Evolutionary conservation across 1,140 invertebrate genomes (phyloP).

Genomic region (Drosophila subobscura): DNA sequence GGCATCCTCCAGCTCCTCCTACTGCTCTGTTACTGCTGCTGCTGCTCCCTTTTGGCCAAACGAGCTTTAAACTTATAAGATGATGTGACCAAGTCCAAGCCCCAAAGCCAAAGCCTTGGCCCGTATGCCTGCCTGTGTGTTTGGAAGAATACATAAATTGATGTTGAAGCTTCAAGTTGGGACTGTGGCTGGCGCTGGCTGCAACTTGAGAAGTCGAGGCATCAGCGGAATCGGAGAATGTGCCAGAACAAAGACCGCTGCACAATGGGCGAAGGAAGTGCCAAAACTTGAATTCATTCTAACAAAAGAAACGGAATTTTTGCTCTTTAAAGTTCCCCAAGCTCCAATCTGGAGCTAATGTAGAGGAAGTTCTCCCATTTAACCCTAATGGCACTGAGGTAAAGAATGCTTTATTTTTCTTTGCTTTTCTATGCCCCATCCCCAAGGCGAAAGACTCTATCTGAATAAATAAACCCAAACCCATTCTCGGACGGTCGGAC

Average conservation of each 20-base stretch:
- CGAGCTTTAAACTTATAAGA: constrained; percentile 76
- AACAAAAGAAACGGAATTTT: constrained; percentile 8
- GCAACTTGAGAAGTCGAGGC: constrained; percentile 63
- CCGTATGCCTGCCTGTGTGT: constrained; percentile 24
- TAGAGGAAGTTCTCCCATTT: constrained; percentile 16
- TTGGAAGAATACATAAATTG: constrained; percentile 80
- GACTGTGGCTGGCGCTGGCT: constrained; percentile 14
- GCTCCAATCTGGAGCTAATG: constrained; percentile 11
- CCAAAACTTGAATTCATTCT: not conserved
- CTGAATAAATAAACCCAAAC: not conserved
- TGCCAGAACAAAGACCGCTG: constrained; percentile 34
- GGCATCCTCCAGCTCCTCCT: constrained; percentile 52
- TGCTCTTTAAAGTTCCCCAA: too few species aligned
- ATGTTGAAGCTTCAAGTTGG: constrained; percentile 59
- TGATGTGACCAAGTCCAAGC: constrained; percentile 66
- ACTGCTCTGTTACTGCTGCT: not conserved
- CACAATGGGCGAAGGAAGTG: constrained; percentile 29
- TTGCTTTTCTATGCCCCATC: too few species aligned
- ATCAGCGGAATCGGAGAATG: constrained; percentile 23
- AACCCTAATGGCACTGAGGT: too few species aligned
- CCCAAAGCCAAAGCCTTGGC: not conserved
- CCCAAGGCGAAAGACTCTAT: too few species aligned
- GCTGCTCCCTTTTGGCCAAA: constrained; percentile 53
- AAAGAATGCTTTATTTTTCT: too few species aligned
- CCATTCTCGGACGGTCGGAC: constrained; percentile 25